Evolutionary conservation across 2,113 vertebrate genomes (phyloP), one percentile per base, ranked within the genome.

Genomic region (Indri indri): DNA sequence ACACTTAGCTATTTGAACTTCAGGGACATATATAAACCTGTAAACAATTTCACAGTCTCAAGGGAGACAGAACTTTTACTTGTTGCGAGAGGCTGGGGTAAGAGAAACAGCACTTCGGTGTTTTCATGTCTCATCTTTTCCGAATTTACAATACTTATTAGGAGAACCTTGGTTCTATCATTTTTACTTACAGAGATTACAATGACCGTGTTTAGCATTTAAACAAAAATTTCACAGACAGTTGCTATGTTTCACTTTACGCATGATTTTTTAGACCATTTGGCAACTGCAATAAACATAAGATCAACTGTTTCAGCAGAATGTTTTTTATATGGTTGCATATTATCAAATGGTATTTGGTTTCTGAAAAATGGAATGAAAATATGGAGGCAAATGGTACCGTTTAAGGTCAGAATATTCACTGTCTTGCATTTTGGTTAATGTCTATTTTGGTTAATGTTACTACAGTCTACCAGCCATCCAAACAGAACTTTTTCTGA

Each of bases 31-130:
- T 52, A 71, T 74, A 42, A 0, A 96, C 65, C 34, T 97, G 90
- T 82, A 96, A 98, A 96, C 61, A 95, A 94, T 87, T 0, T 86
- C 73, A 47, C 61, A 95, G 89, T 73, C 91, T 91, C 76, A 90
- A 84, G 18, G 84, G 85, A 97, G 91, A 96, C 50, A 87, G 59
- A 94, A 97, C 30, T 96, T 92, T 96, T 86, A 76, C 34, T 57
- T 96, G 87, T 88, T 91, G 37, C 0, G 80, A 88, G 71, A 93
- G 42, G 90, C 70, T 34, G 40, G 23, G 32, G 7, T 0, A 83
- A 47, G 47, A 87, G n/a, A 96, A 82, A 82, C 2, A 83, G 32
- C 11, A 84, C 1, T 68, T 71, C 8, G n/a, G 5, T 37, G 42
- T 34, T 91, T 94, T 47, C 45, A 47, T 30, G 23, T 40, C 32